Base-by-base conservation (phyloP, 2,113 vertebrate species). In the Falco punctatus region DNA sequence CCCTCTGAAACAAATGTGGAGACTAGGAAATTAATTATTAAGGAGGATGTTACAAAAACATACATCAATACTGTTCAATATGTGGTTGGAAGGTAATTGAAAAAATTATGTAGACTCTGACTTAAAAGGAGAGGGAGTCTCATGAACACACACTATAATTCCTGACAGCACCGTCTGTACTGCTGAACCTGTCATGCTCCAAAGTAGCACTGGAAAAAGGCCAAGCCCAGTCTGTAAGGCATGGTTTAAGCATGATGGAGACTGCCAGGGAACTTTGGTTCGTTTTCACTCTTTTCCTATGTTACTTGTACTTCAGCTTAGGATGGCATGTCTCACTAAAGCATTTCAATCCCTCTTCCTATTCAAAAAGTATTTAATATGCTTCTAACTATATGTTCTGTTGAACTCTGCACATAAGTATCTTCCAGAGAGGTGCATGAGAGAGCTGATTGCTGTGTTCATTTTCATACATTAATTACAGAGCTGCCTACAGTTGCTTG, bases 11-110 rank as follows among this genome's bases (percentile, higher is more conserved):
- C 9, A 12, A 94, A 86, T 19, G 32, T 61, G 86, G 73, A 96
- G 96, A 85, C 91, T 95, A 42, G 70, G 17, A 88, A 77, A 94
- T 97, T 46, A 97, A 97, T 97, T 94, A 97, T 96, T 97, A 94
- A 97, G 92, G 89, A 94, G 84, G 96, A 96, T 95, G 92, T 87
- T 97, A 82, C 81, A 90, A 96, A 96, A 95, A 82, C 77, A 62
- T 81, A 82, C 28, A 32, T 97, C 97, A 90, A 94, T 95, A 85
- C 40, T 75, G 92, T 82, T 97, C 97, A 87, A 96, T 97, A 96
- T 95, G 96, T 73, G 92, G 97, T 92, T 97, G 62, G 95, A 95
- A 94, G 81, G 86, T 92, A 97, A 94, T 92, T 92, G 95, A 96
- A 97, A 94, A 91, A 95, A 91, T 88, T 96, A 93, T 87, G 54